These are phyloP conservation scores for Helicoverpa assulta DNA, from an alignment of 2,888 invertebrate species.

Conservation along the genomic window DNA sequence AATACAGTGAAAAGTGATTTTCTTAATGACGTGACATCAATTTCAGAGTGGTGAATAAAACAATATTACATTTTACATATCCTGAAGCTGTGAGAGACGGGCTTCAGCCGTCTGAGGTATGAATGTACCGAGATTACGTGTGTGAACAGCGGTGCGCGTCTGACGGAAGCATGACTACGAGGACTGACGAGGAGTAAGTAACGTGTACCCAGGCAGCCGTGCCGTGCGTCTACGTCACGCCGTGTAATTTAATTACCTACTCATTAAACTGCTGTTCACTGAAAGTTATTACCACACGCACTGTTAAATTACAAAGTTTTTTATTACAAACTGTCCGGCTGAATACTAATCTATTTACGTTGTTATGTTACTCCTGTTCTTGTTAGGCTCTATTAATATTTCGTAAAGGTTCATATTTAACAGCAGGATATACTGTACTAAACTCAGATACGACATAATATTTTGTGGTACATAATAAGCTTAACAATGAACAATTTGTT, in stretches of 20 bases:
- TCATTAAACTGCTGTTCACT: conserved; percentile 39
- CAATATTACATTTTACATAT: no score
- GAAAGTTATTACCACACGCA: conserved; percentile 49
- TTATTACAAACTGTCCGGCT: not conserved
- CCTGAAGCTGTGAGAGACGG: no score
- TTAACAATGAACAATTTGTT: no score
- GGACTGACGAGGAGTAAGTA: no score
- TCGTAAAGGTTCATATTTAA: not conserved
- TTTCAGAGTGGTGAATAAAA: conserved; percentile 31
- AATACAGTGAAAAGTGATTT: conserved; percentile 78
- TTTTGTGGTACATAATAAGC: not conserved
- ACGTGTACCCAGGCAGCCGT: not conserved
- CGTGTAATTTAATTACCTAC: not conserved
- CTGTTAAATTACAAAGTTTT: conserved; percentile 13
- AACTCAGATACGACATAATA: not conserved
- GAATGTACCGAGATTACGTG: no score
- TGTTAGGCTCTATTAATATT: not conserved
- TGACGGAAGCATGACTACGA: no score
- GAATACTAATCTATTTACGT: not conserved
- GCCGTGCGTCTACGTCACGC: conserved; percentile 22
- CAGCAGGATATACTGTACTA: not conserved
- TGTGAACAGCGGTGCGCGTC: no score
- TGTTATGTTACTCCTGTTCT: not conserved
- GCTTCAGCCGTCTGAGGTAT: no score
- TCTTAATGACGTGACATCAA: conserved; percentile 71